Base-by-base conservation (phyloP, 2,888 invertebrate species). In the Netelia melanura region DNA sequence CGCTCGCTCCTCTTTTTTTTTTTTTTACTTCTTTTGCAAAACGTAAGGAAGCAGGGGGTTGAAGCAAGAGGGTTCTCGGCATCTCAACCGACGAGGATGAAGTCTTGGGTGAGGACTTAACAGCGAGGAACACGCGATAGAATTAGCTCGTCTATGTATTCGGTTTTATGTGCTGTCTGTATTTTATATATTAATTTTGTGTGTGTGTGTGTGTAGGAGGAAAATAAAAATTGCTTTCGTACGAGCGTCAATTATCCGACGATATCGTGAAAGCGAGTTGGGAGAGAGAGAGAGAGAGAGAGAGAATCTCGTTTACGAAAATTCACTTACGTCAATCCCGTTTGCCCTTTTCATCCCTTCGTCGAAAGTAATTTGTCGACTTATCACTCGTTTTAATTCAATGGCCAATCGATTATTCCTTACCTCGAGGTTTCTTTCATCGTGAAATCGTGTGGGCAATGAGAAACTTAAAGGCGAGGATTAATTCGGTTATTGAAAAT, bases 281-380 rank as follows among this genome's bases (percentile, higher is more conserved):
- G 44, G 43, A 30, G 30, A 30, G 17, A 11, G 43, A 65, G 38
- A n/a, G 65, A 48, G 65, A 48, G 17, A 25, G 30, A 38, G 38
- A 8, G 38, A 38, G 38, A 6, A 38, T 38, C 38, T 6, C 38
- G 61, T 30, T 61, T n/a, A 43, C 48, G 77, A n/a, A 58, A 61
- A 78, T 78, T 78, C 48, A 78, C 68, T 78, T 78, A 78, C 67
- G 25, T 48, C 68, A 68, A 30, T 3, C 30, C 77, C 58, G 68
- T 61, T 14, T 2, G 14, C 48, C 48, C 10, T 14, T 10, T 48
- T 48, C 14, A 14, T 48, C 48, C 14, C 14, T 48, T 48, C 48
- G 48, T 48, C 11, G 48, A 14, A 48, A 48, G 2, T 14, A 10
- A 48, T 48, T 48, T 48, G 14, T 48, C 48, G 48, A 14, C 48